Conservation (phyloP, 2,113 vertebrate genomes). For the Mionectes macconnelli region DNA sequence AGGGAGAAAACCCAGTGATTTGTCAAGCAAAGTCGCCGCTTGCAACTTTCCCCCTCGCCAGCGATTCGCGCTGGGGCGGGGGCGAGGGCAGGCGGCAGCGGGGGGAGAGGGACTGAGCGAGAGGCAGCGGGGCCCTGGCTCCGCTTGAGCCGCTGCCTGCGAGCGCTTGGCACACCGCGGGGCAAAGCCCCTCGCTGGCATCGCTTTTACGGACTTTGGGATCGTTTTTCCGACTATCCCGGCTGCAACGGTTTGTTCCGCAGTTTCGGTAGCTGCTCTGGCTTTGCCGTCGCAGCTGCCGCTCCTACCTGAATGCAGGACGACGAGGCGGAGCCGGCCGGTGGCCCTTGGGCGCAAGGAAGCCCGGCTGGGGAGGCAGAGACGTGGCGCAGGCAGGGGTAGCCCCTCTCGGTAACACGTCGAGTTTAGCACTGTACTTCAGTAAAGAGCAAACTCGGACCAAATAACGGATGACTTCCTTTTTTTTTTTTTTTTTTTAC, state of each 20-base stretch:
- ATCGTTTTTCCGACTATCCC: not conserved
- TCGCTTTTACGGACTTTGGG: rapidly evolving
- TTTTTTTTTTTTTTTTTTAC: not conserved
- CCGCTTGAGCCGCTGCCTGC: not conserved
- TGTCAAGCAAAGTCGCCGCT: not conserved
- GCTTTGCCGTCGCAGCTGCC: not conserved
- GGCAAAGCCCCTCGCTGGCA: not conserved
- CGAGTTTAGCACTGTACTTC: conserved; percentile 1
- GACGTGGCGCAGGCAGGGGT: not conserved
- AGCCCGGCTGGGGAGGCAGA: not conserved
- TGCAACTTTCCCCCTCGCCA: not conserved
- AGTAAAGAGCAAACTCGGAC: not conserved
- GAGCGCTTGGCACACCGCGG: not conserved
- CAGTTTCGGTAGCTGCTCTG: not conserved
- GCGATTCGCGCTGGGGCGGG: not conserved
- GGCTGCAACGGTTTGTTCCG: not conserved
- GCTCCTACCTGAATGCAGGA: conserved; percentile 46
- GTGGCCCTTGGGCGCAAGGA: not conserved
- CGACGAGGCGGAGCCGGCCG: not conserved
- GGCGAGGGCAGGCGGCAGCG: not conserved
- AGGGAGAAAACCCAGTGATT: not conserved
- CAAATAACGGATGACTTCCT: not conserved
- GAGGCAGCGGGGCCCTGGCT: not conserved
- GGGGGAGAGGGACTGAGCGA: not conserved
- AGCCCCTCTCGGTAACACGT: conserved; percentile 12